Conservation (phyloP, 2,888 invertebrate species). For the Augochlorella aurata region DNA sequence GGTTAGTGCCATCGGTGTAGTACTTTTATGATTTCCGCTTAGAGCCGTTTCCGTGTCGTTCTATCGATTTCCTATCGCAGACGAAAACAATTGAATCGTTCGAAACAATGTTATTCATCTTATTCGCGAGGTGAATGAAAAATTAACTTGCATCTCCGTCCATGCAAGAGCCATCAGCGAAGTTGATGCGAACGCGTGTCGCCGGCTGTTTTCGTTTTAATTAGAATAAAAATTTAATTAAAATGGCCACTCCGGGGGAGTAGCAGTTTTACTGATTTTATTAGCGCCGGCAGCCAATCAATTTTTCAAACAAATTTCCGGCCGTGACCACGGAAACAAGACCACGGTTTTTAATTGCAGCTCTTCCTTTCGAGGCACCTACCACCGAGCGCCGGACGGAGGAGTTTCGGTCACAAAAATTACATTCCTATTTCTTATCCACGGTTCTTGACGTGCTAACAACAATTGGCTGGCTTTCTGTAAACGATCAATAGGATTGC, state of each 20-base stretch:
- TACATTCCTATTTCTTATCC: neutral
- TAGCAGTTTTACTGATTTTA: conserved; percentile 28
- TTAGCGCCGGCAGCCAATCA: conserved; percentile 22
- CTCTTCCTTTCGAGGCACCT: neutral
- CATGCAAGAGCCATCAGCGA: neutral
- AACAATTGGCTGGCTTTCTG: neutral
- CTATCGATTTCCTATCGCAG: neutral
- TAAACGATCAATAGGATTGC: neutral
- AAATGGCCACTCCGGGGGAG: conserved; percentile 7
- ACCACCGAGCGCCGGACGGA: neutral
- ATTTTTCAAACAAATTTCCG: conserved; percentile 36
- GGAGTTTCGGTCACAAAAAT: neutral
- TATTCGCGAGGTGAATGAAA: neutral
- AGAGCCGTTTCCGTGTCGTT: too few species aligned
- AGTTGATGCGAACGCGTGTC: neutral
- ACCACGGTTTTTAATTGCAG: conserved; percentile 3
- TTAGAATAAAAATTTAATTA: conserved; percentile 44
- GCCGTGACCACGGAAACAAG: neutral
- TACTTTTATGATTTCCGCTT: neutral
- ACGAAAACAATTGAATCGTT: neutral
- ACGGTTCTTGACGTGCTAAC: neutral
- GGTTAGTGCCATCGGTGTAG: neutral
- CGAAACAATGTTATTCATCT: neutral
- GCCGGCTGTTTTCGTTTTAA: conserved; percentile 31
- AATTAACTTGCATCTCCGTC: neutral